Evolutionary conservation across 1,140 invertebrate genomes (phyloP).

Genomic region (Drosophila saltans): DNA sequence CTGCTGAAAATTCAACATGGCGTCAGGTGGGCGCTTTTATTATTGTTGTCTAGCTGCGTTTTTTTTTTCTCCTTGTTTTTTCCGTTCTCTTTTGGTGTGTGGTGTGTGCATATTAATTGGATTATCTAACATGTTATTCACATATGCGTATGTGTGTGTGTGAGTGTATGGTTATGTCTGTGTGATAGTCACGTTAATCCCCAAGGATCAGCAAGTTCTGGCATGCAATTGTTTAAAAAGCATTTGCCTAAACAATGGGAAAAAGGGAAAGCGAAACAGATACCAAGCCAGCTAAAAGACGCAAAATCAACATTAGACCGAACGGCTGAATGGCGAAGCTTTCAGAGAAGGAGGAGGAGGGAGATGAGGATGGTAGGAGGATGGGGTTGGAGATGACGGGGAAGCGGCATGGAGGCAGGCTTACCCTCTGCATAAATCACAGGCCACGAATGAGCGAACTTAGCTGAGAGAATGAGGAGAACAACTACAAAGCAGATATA

Average conservation of each 20-base stretch:
- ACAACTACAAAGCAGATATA: constrained; percentile 20
- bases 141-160: constrained; percentile 4
- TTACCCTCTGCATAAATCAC: constrained; percentile 63
- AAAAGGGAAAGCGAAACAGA: constrained; percentile 2
- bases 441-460: constrained; percentile 16
- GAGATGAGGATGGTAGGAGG: not conserved
- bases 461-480: not conserved
- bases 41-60: constrained; percentile 24
- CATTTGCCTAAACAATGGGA: constrained; percentile 70
- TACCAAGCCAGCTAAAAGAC: constrained; percentile 57
- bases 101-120: constrained; percentile 28
- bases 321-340: not conserved
- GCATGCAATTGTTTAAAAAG: constrained; percentile 80
- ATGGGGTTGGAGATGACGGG: too few species aligned
- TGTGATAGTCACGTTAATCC: constrained; percentile 72
- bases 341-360: not conserved
- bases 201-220: constrained; percentile 57
- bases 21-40: constrained; percentile 15
- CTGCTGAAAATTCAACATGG: constrained; percentile 19
- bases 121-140: constrained; percentile 25
- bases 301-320: constrained; percentile 75
- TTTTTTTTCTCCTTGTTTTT: constrained; percentile 18
- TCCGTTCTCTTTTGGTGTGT: not conserved
- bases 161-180: not conserved
- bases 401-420: not conserved